Conservation (phyloP, 2,888 invertebrate genomes). For the Drosophila lutescens region DNA sequence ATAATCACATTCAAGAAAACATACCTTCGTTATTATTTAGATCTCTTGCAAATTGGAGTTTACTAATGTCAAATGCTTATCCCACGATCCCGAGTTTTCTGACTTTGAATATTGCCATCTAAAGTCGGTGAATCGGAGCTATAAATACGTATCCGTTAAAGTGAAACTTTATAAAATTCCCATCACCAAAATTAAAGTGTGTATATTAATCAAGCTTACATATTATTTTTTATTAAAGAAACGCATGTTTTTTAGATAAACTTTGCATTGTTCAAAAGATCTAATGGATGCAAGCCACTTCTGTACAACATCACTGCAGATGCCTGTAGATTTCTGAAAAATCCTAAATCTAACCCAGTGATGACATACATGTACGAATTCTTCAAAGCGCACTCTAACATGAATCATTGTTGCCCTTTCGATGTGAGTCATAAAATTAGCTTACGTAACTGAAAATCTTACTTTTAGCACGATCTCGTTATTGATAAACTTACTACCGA, state of each 20-base stretch:
- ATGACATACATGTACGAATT: not conserved
- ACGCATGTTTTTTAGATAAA: constrained; percentile 2
- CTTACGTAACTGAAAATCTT: too few species aligned
- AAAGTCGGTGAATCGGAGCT: constrained; percentile 45
- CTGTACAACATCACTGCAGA: constrained; percentile 35
- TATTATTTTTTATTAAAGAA: not conserved
- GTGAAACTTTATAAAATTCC: constrained; percentile 8
- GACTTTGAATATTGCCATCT: constrained; percentile 38
- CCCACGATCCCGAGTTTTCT: constrained; percentile 9
- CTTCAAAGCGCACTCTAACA: constrained; percentile 1
- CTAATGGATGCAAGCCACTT: constrained; percentile 10
- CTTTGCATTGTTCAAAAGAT: constrained; percentile 1
- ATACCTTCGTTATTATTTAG: not conserved
- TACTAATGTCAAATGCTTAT: constrained; percentile 23
- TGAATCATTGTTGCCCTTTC: constrained; percentile 19
- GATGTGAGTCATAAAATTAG: not conserved
- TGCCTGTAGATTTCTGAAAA: constrained; percentile 1
- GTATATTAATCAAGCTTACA: not conserved
- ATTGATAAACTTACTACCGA: constrained; percentile 33
- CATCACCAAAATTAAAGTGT: not conserved
- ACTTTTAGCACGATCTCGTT: constrained; percentile 9
- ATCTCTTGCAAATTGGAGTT: constrained; percentile 25
- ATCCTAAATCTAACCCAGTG: constrained; percentile 1
- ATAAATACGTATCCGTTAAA: constrained; percentile 37
- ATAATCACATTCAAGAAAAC: too few species aligned